Evolutionary conservation across 1,140 invertebrate genomes (phyloP).

Genomic region (Eumaeus atala): DNA sequence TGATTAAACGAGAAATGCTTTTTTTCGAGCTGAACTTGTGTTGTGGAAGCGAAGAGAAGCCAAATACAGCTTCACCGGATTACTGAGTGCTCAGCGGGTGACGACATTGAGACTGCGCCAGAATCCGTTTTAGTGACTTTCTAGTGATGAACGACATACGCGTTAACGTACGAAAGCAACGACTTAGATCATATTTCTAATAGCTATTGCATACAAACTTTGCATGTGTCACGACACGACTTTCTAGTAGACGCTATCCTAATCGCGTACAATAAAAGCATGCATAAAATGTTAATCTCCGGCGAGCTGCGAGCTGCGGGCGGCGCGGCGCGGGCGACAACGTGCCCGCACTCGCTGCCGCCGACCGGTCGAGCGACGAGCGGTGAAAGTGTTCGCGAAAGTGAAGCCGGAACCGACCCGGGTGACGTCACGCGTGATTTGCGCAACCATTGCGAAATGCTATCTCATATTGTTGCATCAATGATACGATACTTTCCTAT

Average conservation of each 20-base stretch:
- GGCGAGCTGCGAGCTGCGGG: background rate
- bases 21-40: too few relatives aligned
- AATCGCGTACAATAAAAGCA: conserved; percentile 10
- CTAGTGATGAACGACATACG: too few relatives aligned
- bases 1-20: too few relatives aligned
- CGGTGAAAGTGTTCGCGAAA: conserved; percentile 70
- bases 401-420: conserved; percentile 61
- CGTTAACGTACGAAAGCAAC: too few relatives aligned
- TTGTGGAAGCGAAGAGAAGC: too few relatives aligned
- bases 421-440: conserved; percentile 61
- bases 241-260: conserved; percentile 23
- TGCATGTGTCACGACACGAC: conserved; percentile 11
- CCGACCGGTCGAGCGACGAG: conserved; percentile 26
- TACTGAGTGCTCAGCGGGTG: too few relatives aligned
- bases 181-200: background rate
- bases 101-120: too few relatives aligned
- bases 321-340: conserved; percentile 23
- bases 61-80: too few relatives aligned
- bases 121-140: too few relatives aligned
- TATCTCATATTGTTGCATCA: conserved; percentile 20
- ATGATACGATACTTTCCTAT: conserved; percentile 2
- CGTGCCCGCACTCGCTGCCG: too few relatives aligned
- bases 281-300: conserved; percentile 7
- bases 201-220: background rate
- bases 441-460: conserved; percentile 62